These are phyloP conservation scores for Scyliorhinus canicula DNA, from an alignment of 2,797 vertebrate genomes.

Conservation along the genomic window DNA sequence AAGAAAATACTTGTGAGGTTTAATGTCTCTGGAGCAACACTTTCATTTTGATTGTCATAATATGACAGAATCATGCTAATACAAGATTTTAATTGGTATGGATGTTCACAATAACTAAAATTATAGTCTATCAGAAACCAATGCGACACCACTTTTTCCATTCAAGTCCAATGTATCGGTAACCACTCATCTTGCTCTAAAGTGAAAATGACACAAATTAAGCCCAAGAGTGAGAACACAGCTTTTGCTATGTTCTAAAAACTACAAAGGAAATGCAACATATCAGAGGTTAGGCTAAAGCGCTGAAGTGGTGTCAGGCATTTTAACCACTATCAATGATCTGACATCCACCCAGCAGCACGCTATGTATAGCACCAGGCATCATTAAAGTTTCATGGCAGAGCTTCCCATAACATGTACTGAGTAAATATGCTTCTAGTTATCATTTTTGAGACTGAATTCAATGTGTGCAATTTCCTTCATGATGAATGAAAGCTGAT, in stretches of 20 bases:
- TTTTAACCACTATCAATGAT: slow-evolving; percentile 22
- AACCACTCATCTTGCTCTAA: not conserved
- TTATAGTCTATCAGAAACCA: not conserved
- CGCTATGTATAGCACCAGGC: not conserved
- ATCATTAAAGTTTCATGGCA: not conserved
- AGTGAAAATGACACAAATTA: not conserved
- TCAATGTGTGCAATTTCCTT: not conserved
- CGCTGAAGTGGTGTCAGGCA: not conserved
- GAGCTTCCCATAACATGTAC: not conserved
- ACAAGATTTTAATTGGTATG: not conserved
- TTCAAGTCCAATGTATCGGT: not conserved
- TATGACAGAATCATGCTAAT: not conserved
- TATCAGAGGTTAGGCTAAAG: slow-evolving; percentile 1
- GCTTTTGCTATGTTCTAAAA: not conserved
- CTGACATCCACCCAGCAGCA: not conserved
- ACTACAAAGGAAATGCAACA: slow-evolving; percentile 1
- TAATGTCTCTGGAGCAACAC: not conserved
- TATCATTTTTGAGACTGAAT: not conserved
- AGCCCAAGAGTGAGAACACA: not conserved
- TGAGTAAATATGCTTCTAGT: not conserved
- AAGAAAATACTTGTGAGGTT: not conserved
- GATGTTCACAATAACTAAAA: not conserved
- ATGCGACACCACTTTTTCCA: not conserved
- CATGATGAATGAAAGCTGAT: not conserved
- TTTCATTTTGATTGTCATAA: not conserved